phyloP scores from a whole-genome alignment of 2,113 vertebrate species.

The Abramis brama region DNA sequence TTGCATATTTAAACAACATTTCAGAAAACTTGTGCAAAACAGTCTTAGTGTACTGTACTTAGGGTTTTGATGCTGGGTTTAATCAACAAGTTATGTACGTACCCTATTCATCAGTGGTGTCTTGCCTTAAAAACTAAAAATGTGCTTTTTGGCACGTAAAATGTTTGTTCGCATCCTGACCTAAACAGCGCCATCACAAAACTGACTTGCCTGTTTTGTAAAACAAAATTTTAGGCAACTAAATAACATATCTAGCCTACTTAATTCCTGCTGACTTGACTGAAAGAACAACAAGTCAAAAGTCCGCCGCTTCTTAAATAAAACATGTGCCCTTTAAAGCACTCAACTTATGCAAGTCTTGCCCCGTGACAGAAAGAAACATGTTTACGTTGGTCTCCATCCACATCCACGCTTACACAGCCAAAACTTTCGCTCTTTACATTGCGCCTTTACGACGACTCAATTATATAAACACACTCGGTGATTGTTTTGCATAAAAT shows the following conservation, averaged over 20 bases:
- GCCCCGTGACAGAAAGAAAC: constrained; percentile 20
- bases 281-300: background rate
- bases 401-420: constrained; percentile 7
- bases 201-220: background rate
- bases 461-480: constrained; percentile 1
- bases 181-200: background rate
- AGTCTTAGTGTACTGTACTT: background rate
- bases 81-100: too few species aligned
- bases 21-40: background rate
- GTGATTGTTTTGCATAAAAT: background rate
- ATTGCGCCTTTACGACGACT: background rate
- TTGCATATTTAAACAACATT: background rate
- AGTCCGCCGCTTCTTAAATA: background rate
- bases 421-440: constrained; percentile 12
- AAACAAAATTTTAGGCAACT: background rate
- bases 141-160: background rate
- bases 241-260: background rate
- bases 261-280: background rate
- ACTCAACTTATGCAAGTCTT: background rate
- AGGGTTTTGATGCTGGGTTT: too few species aligned
- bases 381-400: constrained; percentile 29
- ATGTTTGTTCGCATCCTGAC: background rate
- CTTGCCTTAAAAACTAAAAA: background rate
- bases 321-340: constrained; percentile 12
- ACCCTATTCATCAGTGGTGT: background rate